Evolutionary conservation across 2,888 invertebrate species (phyloP), one percentile per base, ranked within the genome.

Genomic region (Troides oblongomaculatus): DNA sequence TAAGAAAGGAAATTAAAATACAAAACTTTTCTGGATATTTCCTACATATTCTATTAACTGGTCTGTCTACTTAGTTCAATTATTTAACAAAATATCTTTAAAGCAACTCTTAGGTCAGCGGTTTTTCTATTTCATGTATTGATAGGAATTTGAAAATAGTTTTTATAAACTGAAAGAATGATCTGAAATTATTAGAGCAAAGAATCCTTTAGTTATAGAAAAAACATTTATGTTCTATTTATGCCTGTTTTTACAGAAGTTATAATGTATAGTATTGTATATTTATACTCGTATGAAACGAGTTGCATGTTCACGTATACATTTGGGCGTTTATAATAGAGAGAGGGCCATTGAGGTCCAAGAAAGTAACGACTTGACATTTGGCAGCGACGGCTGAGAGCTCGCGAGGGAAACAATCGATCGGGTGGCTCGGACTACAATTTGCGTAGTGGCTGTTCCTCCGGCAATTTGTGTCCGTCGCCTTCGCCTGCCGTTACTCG

Each of bases 391-490:
- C 21, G 18, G 39, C 64, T 66, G 50, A 64, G 62, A 50, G 64
- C 63, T 72, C 57, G 59, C 69, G 69, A 72, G 72, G 70, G 77
- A 81, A 87, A 90, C 90, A 90, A 88, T 87, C 84, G 86, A 86
- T 87, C 79, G 79, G 78, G 77, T 78, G 76, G 75, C 77, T 78
- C 78, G 78, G 79, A 77, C 82, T 86, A 86, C 90, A 91, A 91
- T 92, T 91, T 90, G 88, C 85, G 83, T 87, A 86, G 88, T 84
- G 88, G 86, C 88, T 86, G 86, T 84, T 86, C 86, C 87, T 84
- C 85, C 79, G 85, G 90, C 90, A 91, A 90, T 90, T 90, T 90
- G 88, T 84, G 91, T 88, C 88, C 87, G 87, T 90, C 89, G 85
- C 88, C 86, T 84, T 87, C 84, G 83, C 79, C 81, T 84, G 83